Base-by-base conservation (phyloP, 2,888 invertebrate genomes). In the Odiellus spinosus region DNA sequence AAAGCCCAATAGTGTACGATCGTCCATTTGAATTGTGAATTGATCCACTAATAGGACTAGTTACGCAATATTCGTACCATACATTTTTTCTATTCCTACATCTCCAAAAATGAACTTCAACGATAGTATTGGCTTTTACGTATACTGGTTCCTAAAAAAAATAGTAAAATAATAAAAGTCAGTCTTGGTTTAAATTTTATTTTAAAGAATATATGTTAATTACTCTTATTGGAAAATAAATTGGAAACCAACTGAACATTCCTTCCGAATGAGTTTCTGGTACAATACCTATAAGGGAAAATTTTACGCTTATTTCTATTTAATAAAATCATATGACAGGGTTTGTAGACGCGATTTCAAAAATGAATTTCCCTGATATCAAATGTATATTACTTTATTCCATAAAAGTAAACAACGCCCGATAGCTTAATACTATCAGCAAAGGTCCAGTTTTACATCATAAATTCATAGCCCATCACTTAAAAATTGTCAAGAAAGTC, bases 201-300 rank as follows among this genome's bases (percentile, higher is more conserved):
- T n/a, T 14, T n/a, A 3, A 38, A 38, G 10, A 10, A 17, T n/a
- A 3, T 12, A 46, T 32, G n/a, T 17, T 15, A 33, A 26, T 47
- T 44, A 52, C 52, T 38, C 45, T 53, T 3, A 57, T 19, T 12
- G 96, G 95, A 63, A 96, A 90, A 59, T 83, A 83, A 54, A 93
- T 84, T 5, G 96, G 93, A 65, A 96, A 98, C 98, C 98, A 98
- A 52, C 90, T 90, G 60, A 90, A 83, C 88, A 98, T 88, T 57
- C 85, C 86, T 1, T 75, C 73, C 17, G 91, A 87, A 64, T 88
- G 85, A 1, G 84, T 84, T 40, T 76, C 73, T 1, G 96, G 95
- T 59, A 83, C 78, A 60, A 88, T 95, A 65, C 66, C 66, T 67
- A 55, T 41, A 39, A 40, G 10, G 35, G 33, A 47, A 45, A 42